These are phyloP conservation scores for Poicephalus gulielmi DNA, from an alignment of 2,113 vertebrate genomes.

Conservation along the genomic window DNA sequence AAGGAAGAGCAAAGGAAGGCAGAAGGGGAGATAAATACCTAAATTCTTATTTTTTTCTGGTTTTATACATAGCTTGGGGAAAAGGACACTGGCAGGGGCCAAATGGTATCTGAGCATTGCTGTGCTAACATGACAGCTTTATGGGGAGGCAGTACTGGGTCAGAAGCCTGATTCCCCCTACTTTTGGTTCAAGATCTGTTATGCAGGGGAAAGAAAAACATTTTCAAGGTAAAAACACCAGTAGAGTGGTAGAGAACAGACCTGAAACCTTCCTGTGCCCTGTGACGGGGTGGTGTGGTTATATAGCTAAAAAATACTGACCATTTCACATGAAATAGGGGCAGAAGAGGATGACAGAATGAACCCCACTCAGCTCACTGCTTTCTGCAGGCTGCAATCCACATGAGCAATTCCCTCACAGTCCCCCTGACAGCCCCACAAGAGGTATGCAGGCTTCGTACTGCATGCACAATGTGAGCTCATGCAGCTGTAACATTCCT, in stretches of 20 bases:
- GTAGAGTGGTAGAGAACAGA: neutral
- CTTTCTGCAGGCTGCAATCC: neutral
- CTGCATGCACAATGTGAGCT: neutral
- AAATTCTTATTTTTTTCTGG: neutral
- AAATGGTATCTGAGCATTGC: neutral
- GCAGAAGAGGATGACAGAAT: neutral
- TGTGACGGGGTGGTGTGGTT: neutral
- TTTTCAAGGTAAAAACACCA: neutral
- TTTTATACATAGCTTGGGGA: neutral
- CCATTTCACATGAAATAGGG: neutral
- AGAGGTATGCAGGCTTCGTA: accelerated
- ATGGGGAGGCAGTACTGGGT: neutral
- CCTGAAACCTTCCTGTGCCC: neutral
- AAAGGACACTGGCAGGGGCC: neutral
- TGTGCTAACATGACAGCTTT: neutral
- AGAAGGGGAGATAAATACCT: neutral
- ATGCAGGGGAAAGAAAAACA: neutral
- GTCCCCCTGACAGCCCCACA: accelerated
- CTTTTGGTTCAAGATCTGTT: neutral
- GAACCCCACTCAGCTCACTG: neutral
- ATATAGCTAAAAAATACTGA: neutral
- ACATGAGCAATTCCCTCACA: accelerated
- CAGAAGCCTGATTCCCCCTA: neutral
- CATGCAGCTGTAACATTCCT: neutral
- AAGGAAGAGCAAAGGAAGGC: neutral